phyloP scores from a whole-genome alignment of 2,113 vertebrate genomes.

The Phaethon lepturus region DNA sequence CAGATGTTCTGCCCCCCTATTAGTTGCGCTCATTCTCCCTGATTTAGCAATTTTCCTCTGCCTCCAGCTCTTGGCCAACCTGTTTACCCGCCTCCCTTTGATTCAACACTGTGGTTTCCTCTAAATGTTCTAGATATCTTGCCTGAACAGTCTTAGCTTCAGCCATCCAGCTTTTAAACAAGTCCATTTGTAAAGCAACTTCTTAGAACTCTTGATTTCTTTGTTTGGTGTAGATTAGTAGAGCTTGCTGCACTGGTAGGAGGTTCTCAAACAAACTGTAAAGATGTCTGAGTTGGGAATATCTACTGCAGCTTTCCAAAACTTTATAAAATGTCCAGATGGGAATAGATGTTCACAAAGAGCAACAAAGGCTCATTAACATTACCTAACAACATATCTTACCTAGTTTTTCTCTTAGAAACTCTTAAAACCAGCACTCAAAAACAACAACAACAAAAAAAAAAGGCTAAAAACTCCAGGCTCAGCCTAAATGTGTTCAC shows the following conservation, averaged over 20 bases:
- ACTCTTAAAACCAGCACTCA: not conserved
- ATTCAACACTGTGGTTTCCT: not conserved
- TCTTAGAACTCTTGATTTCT: not conserved
- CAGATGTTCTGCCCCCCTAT: not conserved
- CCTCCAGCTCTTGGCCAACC: not conserved
- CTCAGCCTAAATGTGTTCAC: not conserved
- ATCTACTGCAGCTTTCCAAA: not conserved
- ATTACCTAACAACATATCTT: not conserved
- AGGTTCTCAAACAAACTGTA: not conserved
- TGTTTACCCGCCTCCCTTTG: accelerated
- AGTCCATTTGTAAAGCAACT: not conserved
- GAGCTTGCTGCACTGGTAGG: not conserved
- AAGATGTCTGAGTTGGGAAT: not conserved
- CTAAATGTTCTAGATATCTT: not conserved
- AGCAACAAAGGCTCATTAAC: not conserved
- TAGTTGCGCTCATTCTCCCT: not conserved
- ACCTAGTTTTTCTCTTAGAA: not conserved
- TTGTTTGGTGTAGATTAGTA: not conserved
- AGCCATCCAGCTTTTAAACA: not conserved
- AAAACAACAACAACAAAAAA: not conserved
- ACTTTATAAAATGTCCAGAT: not conserved
- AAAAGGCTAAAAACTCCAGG: too few species aligned
- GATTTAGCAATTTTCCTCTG: not conserved
- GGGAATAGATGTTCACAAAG: not conserved
- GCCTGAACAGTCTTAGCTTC: not conserved